Percentiles rank a stretch among this genome's conserved stretches.
Conservation (phyloP, 2,797 vertebrate genomes). For the Chelon auratus region DNA sequence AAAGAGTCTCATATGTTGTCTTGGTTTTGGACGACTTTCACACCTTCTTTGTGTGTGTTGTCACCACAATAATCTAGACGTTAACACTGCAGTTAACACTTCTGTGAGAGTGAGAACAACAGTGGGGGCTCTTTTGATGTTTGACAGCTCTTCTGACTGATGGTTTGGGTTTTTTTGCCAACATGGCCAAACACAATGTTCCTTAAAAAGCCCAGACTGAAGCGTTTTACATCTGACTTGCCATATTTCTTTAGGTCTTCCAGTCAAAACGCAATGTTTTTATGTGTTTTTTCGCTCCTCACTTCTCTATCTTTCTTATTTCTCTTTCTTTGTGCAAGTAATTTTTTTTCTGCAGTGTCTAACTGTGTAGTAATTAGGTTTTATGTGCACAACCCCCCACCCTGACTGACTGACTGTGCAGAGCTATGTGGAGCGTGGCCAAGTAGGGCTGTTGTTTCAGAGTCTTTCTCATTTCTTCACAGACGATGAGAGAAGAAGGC, state of each 20-base stretch:
- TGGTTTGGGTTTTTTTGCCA: neutral
- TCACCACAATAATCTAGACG: neutral
- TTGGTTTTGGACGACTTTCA: neutral
- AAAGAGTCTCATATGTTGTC: neutral
- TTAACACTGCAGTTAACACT: constrained; percentile 41
- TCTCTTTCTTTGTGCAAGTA: neutral
- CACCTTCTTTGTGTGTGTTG: neutral
- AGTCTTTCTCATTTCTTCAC: constrained; percentile 45
- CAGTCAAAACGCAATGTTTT: neutral
- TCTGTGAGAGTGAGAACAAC: constrained; percentile 31
- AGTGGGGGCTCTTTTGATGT: constrained; percentile 40
- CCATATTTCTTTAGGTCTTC: neutral
- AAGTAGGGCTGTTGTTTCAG: constrained; percentile 25
- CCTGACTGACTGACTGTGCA: constrained; percentile 6
- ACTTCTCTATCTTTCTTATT: constrained; percentile 1
- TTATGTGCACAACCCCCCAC: constrained; percentile 28
- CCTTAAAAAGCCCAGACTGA: neutral
- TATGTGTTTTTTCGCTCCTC: neutral
- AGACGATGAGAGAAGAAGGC: constrained; percentile 91
- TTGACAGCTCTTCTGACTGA: constrained; percentile 14
- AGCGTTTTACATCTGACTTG: neutral
- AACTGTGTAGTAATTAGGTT: constrained; percentile 14
- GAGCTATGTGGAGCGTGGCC: constrained; percentile 29
- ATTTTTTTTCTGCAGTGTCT: constrained; percentile 3
- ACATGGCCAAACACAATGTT: neutral